These are phyloP conservation scores for Cantharis rufa DNA, from an alignment of 2,888 invertebrate genomes.

Conservation along the genomic window DNA sequence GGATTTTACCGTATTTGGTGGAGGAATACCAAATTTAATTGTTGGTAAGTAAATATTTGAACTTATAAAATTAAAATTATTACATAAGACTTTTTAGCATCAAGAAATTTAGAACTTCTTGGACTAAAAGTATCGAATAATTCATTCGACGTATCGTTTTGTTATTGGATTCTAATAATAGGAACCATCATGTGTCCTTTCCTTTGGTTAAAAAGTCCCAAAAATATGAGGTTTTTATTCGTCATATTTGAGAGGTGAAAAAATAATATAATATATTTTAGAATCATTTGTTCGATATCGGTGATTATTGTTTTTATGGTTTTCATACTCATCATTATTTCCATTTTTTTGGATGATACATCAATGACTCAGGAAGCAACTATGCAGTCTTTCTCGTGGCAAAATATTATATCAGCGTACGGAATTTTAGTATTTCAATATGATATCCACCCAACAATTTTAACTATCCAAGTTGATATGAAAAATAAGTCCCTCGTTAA, in stretches of 20 bases:
- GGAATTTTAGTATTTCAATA: conserved; percentile 75
- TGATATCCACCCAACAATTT: conserved; percentile 81
- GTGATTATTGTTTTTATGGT: conserved; percentile 67
- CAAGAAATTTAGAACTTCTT: conserved; percentile 78
- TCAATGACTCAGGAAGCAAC: conserved; percentile 46
- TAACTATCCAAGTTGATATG: conserved; percentile 94
- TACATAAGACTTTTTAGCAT: conserved; percentile 59
- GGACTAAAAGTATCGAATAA: conserved; percentile 71
- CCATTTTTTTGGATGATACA: conserved; percentile 59
- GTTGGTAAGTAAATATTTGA: conserved; percentile 61
- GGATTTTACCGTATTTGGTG: conserved; percentile 76
- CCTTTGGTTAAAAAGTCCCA: conserved; percentile 88
- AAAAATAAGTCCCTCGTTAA: conserved; percentile 73
- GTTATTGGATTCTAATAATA: conserved; percentile 80
- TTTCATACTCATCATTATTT: conserved; percentile 68
- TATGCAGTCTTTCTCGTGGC: conserved; percentile 45
- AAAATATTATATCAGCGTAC: conserved; percentile 65
- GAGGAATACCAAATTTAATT: conserved; percentile 78
- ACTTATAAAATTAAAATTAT: background rate
- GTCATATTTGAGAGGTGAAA: background rate
- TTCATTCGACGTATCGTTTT: conserved; percentile 72
- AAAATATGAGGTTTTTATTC: conserved; percentile 82
- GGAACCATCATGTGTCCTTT: conserved; percentile 76
- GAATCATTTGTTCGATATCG: conserved; percentile 68
- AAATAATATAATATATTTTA: conserved; percentile 47